A percentile compares a stretch with the other conserved stretches of the same genome.
These are phyloP conservation scores for Drosophila trapezifrons DNA, from an alignment of 1,140 invertebrate genomes.

Conservation along the genomic window DNA sequence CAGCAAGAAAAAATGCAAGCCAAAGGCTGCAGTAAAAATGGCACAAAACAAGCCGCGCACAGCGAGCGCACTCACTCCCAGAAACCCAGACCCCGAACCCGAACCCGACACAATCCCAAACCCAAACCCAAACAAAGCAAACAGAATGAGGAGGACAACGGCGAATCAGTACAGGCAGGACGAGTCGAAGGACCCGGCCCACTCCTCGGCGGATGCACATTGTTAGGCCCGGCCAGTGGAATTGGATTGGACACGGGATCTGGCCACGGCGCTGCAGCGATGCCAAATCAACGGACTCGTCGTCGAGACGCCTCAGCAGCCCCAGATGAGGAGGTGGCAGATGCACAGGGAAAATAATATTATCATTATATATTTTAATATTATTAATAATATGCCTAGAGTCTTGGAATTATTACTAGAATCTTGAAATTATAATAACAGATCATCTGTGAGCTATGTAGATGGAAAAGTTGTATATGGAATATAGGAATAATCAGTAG, in stretches of 20 bases:
- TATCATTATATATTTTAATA: too few species aligned
- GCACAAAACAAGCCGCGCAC: constrained; percentile 65
- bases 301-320: constrained; percentile 72
- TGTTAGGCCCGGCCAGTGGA: constrained; percentile 74
- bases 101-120: too few species aligned
- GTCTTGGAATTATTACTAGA: too few species aligned
- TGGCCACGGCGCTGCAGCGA: constrained; percentile 46
- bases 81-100: constrained; percentile 24
- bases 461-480: too few species aligned
- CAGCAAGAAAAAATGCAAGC: constrained; percentile 81
- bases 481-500: too few species aligned
- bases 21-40: constrained; percentile 81
- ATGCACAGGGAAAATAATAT: constrained; percentile 13
- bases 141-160: constrained; percentile 33
- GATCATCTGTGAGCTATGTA: too few species aligned
- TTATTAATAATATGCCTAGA: too few species aligned
- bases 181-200: constrained; percentile 35
- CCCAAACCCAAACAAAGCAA: constrained; percentile 67
- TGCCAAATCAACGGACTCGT: constrained; percentile 73
- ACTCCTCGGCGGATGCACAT: constrained; percentile 68
- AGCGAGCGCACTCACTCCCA: constrained; percentile 9
- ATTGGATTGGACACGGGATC: constrained; percentile 73
- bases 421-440: too few species aligned
- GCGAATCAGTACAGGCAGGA: constrained; percentile 62
- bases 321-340: constrained; percentile 9